A percentile compares a stretch with the other conserved stretches of the same genome.
Evolutionary conservation across 53 echinoderm and acorn worm genomes (phyloP).

Genomic region (Mesocentrotus franciscanus): DNA sequence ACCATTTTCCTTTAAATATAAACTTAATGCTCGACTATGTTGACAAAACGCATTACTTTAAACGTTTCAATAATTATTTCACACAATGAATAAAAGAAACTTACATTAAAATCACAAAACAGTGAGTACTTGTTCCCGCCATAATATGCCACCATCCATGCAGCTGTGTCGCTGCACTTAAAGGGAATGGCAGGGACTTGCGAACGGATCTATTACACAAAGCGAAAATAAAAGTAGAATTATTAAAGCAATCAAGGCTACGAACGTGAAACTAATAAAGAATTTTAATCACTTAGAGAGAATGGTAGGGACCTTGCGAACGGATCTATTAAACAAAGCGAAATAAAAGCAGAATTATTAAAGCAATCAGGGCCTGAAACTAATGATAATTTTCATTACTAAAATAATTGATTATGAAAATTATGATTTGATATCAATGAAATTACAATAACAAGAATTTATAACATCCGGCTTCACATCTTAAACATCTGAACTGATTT

Average conservation of each 20-base stretch:
- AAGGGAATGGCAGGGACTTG: slow-evolving; percentile 68
- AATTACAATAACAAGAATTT: too few species aligned
- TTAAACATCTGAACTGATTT: too few species aligned
- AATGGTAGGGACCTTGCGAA: slow-evolving; percentile 71
- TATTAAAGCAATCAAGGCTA: background rate
- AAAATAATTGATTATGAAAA: background rate
- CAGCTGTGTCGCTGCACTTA: slow-evolving; percentile 71
- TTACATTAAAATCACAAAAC: slow-evolving; percentile 53
- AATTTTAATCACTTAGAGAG: slow-evolving; percentile 37
- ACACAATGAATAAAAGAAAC: background rate
- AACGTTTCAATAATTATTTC: background rate
- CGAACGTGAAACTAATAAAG: too few species aligned
- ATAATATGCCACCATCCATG: slow-evolving; percentile 91
- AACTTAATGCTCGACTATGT: too few species aligned
- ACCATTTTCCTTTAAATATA: too few species aligned
- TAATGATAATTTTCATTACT: background rate
- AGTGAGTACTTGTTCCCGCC: slow-evolving; percentile 67
- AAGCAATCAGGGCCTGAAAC: background rate
- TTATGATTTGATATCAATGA: too few species aligned
- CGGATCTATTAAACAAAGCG: slow-evolving; percentile 9
- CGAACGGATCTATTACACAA: slow-evolving; percentile 58
- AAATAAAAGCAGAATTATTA: too few species aligned
- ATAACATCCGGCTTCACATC: too few species aligned
- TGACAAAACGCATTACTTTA: background rate
- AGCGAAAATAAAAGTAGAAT: background rate